Evolutionary conservation across 2,888 invertebrate species (phyloP).

Genomic region (Siphonodentalium dalli): DNA sequence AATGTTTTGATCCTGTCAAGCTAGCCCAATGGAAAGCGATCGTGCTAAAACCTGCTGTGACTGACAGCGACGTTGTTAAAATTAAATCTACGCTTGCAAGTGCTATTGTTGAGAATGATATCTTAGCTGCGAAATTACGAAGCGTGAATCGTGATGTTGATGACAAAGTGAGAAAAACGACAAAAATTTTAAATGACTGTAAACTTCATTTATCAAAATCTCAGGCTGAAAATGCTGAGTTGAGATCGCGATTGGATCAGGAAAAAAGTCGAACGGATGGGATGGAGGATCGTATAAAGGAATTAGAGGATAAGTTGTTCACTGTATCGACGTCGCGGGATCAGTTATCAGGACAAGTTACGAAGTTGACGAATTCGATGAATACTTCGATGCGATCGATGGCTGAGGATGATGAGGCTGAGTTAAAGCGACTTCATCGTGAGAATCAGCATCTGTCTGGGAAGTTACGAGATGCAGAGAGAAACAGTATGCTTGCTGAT

Average conservation of each 20-base stretch:
- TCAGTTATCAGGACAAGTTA: too few relatives aligned
- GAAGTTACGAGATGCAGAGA: too few relatives aligned
- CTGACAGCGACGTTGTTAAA: slow-evolving; percentile 47
- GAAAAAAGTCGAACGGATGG: slow-evolving; percentile 40
- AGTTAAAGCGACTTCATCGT: too few relatives aligned
- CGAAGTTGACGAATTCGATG: too few relatives aligned
- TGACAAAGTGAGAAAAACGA: slow-evolving; percentile 48
- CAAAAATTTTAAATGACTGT: slow-evolving; percentile 52
- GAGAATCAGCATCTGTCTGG: too few relatives aligned
- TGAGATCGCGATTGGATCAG: slow-evolving; percentile 40
- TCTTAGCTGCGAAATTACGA: slow-evolving; percentile 49
- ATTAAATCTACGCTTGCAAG: slow-evolving; percentile 54
- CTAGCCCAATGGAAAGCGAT: slow-evolving; percentile 44
- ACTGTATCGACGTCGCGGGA: too few relatives aligned
- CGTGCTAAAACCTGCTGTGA: slow-evolving; percentile 33
- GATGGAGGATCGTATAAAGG: slow-evolving; percentile 35
- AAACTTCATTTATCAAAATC: slow-evolving; percentile 45
- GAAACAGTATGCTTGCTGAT: too few relatives aligned
- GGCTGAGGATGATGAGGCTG: too few relatives aligned
- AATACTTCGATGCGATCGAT: too few relatives aligned
- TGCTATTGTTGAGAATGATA: slow-evolving; percentile 52
- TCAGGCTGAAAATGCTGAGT: slow-evolving; percentile 52
- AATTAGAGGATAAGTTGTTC: slow-evolving; percentile 38
- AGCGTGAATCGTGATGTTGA: slow-evolving; percentile 50
- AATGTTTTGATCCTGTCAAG: slow-evolving; percentile 39